Evolutionary conservation across 1,140 invertebrate species (phyloP), one percentile per base, ranked within the genome.

Genomic region (Paralvinella palmiformis): DNA sequence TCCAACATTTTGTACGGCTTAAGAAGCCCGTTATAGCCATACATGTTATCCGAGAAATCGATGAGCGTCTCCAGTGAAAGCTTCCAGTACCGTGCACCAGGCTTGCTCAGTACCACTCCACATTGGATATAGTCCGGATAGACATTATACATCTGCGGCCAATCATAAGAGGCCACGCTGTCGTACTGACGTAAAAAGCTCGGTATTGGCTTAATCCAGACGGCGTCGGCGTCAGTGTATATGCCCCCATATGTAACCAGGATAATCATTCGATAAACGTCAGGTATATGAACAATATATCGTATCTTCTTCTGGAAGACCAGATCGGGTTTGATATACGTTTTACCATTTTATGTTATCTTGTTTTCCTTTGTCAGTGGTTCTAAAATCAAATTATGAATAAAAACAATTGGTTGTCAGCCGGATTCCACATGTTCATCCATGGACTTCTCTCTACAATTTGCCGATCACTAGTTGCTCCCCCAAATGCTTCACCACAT

Each of bases 201-300:
- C 6, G 52, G 20, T 2, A 59, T 22, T 24, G 63, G 57, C 50
- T 53, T 63, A 17, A 56, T 52, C 59, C 59, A 66, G 32, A 66
- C 55, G 20, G 56, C 65, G 33, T 67, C 65, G 27, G 48, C 36
- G 22, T 67, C 65, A 5, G 56, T 59, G 56, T 67, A 67, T 20
- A 67, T 59, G 29, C 65, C 65, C 27, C 65, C 65, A 29, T 63
- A 62, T 62, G 57, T 67, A 24, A 66, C 33, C 64, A 66, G 62
- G 58, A 66, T 62, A 44, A 62, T 59, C 22, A 66, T 59, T 33
- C 64, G 45, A 59, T 59, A 66, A 15, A 66, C 52, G 53, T 66
- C 64, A 29, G 64, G 62, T 1, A 66, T 29, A 48, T 66, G 64
- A 63, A 63, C n/a, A n/a, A n/a, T n/a, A n/a, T n/a, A n/a, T n/a